A percentile compares a stretch with the other conserved stretches of the same genome.
phyloP scores from a whole-genome alignment of 2,113 vertebrate species.

The Gasterosteus aculeatus region DNA sequence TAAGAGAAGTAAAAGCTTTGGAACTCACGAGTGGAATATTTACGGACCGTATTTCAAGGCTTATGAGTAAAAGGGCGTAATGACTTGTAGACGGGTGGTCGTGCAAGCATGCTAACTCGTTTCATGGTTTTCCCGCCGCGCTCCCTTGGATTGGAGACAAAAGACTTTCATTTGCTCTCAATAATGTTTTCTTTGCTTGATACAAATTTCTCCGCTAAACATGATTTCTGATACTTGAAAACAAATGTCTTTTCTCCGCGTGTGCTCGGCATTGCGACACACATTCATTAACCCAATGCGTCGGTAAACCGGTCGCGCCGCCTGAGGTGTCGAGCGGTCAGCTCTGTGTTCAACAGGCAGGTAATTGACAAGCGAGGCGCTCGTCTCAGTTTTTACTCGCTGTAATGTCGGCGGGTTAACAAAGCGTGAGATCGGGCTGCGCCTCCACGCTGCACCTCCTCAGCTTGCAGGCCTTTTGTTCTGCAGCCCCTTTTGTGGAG shows the following conservation, averaged over 20 bases:
- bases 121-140: background rate
- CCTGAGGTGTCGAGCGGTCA: conserved; percentile 46
- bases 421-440: conserved; percentile 74
- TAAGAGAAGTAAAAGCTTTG: background rate
- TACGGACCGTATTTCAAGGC: background rate
- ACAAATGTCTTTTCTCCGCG: background rate
- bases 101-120: background rate
- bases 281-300: too few relatives aligned
- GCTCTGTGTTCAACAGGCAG: conserved; percentile 68
- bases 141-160: background rate
- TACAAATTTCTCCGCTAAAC: background rate
- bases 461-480: conserved; percentile 78
- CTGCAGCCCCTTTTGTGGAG: conserved; percentile 72
- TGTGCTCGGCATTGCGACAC: background rate
- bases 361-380: conserved; percentile 67
- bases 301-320: background rate
- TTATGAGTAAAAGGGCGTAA: background rate
- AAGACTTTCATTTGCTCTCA: background rate
- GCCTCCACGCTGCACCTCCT: conserved; percentile 67
- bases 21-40: background rate
- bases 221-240: background rate
- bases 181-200: background rate
- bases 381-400: conserved; percentile 67
- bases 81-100: background rate
- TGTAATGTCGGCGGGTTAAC: conserved; percentile 70